A percentile compares a stretch with the other conserved stretches of the same genome.
Evolutionary conservation across 2,113 vertebrate species (phyloP).

Genomic region (Ranitomeya imitator): DNA sequence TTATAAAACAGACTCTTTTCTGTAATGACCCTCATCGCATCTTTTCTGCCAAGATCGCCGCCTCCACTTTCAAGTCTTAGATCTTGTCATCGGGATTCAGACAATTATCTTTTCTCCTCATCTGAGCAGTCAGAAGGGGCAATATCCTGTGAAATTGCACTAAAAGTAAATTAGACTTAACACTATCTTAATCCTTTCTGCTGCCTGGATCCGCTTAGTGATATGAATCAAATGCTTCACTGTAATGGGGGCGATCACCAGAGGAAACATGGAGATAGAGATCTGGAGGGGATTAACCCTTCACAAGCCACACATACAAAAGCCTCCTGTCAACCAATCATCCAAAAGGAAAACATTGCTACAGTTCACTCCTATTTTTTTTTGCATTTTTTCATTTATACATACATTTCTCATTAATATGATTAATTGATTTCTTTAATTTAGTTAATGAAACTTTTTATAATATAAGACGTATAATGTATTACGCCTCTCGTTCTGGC

Average conservation of each 20-base stretch:
- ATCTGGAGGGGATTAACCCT: constrained; percentile 36
- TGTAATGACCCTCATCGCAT: neutral
- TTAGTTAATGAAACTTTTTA: too few species aligned
- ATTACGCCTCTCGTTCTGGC: too few species aligned
- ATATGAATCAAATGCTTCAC: constrained; percentile 50
- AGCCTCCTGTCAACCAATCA: neutral
- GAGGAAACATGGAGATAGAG: neutral
- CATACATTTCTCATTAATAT: neutral
- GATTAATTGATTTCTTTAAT: neutral
- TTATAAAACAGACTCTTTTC: neutral
- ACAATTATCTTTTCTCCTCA: constrained; percentile 5
- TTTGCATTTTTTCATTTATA: neutral
- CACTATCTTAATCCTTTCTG: constrained; percentile 54
- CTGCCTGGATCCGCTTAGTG: constrained; percentile 40
- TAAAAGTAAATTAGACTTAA: constrained; percentile 56
- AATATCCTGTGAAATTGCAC: constrained; percentile 55
- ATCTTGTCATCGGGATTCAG: constrained; percentile 25
- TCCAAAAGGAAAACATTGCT: neutral
- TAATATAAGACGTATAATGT: too few species aligned
- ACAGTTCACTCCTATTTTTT: neutral
- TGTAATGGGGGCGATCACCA: constrained; percentile 32
- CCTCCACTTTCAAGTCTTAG: neutral
- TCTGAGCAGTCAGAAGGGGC: constrained; percentile 42
- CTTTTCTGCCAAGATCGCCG: neutral
- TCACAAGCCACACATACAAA: neutral